Percentiles rank a stretch among this genome's conserved stretches.
Evolutionary conservation across 2,888 invertebrate species (phyloP).

Genomic region (Slavum lentiscoides): DNA sequence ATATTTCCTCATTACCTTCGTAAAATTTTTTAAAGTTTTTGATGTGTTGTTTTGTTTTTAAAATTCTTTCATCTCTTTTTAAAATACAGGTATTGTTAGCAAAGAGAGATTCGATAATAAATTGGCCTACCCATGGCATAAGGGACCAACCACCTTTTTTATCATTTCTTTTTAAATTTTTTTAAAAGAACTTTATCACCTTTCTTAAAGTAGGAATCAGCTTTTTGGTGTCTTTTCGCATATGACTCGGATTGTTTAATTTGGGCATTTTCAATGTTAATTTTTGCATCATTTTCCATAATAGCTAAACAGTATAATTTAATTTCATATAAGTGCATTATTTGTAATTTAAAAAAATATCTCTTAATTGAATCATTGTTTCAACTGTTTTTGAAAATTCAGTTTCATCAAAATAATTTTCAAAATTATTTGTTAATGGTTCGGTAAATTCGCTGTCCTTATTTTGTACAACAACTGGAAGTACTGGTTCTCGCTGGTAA

Average conservation of each 20-base stretch:
- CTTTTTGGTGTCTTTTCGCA: not conserved
- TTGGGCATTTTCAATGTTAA: not conserved
- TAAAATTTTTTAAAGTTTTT: conserved; percentile 17
- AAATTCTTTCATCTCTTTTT: not conserved
- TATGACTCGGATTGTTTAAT: not conserved
- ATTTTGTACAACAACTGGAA: not conserved
- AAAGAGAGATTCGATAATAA: not conserved
- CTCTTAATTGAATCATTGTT: not conserved
- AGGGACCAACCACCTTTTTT: not conserved
- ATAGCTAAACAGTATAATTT: no score
- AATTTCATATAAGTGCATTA: no score
- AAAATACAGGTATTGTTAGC: not conserved
- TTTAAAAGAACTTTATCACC: not conserved
- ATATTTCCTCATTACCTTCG: not conserved
- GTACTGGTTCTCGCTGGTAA: not conserved
- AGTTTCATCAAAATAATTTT: not conserved
- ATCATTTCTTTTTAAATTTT: conserved; percentile 6
- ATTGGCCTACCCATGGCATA: conserved; percentile 5
- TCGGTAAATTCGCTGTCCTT: not conserved
- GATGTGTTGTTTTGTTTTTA: not conserved
- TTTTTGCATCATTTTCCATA: no score
- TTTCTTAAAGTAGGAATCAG: not conserved
- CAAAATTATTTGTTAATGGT: not conserved
- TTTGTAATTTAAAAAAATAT: not conserved
- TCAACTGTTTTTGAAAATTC: conserved; percentile 2